Base-by-base conservation (phyloP, 2,113 vertebrate species). In the Forbesichthys papilliferus region DNA sequence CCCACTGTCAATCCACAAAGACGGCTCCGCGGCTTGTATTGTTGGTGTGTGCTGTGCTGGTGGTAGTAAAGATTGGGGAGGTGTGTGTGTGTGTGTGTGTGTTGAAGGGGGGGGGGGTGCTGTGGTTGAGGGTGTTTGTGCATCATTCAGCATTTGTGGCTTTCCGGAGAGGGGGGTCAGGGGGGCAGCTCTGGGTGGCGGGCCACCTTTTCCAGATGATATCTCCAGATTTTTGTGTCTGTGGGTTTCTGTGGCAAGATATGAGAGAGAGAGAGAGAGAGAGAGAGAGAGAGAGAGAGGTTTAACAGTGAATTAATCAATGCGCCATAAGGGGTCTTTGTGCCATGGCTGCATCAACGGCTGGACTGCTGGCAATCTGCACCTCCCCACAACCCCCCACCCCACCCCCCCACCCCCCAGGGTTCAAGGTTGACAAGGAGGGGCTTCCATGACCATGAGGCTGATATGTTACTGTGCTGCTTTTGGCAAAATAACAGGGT, bases 171-270 rank as follows among this genome's bases (percentile, higher is more conserved):
- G 85, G 80, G 81, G 84, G 87, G 81, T 84, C 87, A 64, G 71
- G 73, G 84, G 87, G 88, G 87, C 85, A 88, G 81, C 85, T 90
- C 89, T 90, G 91, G 84, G 85, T 88, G 88, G 87, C 89, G 83
- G 89, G 88, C 92, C 91, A 93, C 91, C 91, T 93, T 92, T 92
- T 91, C 92, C 88, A 86, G 86, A 89, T 88, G 88, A 90, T 91
- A 86, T 90, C 82, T 86, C 55, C 77, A 68, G 73, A 86, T 87
- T 74, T 42, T 13, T 80, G 75, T 78, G 65, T 71, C 61, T 74
- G 75, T 57, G 66, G 72, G 66, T 76, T 79, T 74, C 51, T 71
- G 59, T 14, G 53, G 62, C 61, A 61, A 64, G 67, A 70, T 49
- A 55, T 53, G 46, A 42, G 51, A 9, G 66, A 18, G 66, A 66